Evolutionary conservation across 2,797 vertebrate species (phyloP), one percentile per base, ranked within the genome.

Genomic region (Macropus fuliginosus): DNA sequence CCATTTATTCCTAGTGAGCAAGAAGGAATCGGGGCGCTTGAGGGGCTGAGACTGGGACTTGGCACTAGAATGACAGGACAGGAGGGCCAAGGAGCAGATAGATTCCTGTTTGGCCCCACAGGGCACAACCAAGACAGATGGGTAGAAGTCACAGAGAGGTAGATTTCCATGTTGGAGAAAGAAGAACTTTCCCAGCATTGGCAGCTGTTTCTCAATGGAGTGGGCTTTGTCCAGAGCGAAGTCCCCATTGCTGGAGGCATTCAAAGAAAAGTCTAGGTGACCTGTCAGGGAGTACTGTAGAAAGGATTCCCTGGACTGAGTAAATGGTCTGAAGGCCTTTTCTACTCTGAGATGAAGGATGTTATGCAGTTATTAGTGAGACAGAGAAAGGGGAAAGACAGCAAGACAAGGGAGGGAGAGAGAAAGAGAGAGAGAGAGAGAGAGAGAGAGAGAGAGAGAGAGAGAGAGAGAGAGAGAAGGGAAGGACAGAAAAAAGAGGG

Each of bases 401-500:
- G 52, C 0, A 8, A 52, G 52, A 66, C 11, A 62, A 74, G 34
- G 6, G 52, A 52, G n/a, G 62, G 16, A 31, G 2, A 59, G 29
- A 59, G 29, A 31, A 10, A 31, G 10, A 59, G 29, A 31, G 10
- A 59, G 9, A 59, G 11, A 59, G 57, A 59, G 9, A 31, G 24
- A 59, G 10, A 57, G 9, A 57, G 27, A 57, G 24, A 57, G 24
- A 28, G 24, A 57, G 13, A 21, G 4, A 5, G 10, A 28, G 56
- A 56, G 56, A 57, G 28, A 29, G 9, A 29, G 6, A 59, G 28
- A 29, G 0, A 10, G 56, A 56, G 56, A 56, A 5, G 24, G 5
- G 21, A 56, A 27, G 29, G 56, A 57, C 8, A 9, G 56, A 29
- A 0, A 29, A 0, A 29, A 1, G 10, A 1, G 9, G 8, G 0